Evolutionary conservation across 2,888 invertebrate genomes (phyloP).

Genomic region (Phlogophora meticulosa): DNA sequence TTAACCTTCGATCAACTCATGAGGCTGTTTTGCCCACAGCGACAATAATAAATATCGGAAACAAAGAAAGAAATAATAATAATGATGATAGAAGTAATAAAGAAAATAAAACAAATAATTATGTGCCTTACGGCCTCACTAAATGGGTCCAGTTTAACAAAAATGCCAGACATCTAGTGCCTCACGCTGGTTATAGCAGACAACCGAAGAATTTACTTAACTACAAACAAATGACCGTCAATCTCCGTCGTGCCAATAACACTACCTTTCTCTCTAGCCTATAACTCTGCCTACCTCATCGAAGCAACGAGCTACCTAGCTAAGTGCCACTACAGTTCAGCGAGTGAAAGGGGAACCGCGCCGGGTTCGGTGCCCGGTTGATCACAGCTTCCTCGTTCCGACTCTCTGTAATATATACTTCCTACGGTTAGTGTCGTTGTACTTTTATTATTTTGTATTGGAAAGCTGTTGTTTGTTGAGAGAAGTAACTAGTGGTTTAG

Average conservation of each 20-base stretch:
- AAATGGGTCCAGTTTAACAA: no score
- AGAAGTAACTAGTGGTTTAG: background rate
- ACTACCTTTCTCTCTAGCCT: background rate
- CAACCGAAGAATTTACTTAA: background rate
- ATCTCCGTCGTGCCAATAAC: slow-evolving; percentile 13
- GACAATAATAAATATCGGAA: no score
- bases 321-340: slow-evolving; percentile 45
- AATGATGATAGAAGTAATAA: no score
- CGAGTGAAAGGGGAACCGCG: slow-evolving; percentile 69
- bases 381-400: slow-evolving; percentile 64
- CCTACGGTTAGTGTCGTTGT: slow-evolving; percentile 48
- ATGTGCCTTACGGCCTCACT: no score
- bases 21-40: no score
- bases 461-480: slow-evolving; percentile 22
- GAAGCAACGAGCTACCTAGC: slow-evolving; percentile 19
- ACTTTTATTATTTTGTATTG: slow-evolving; percentile 40
- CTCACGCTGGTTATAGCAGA: no score
- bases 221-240: background rate
- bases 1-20: no score
- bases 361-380: slow-evolving; percentile 64
- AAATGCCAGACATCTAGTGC: no score
- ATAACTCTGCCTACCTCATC: slow-evolving; percentile 21
- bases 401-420: slow-evolving; percentile 52
- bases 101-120: no score
- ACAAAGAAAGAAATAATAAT: no score